Percentiles rank a stretch among this genome's conserved stretches.
phyloP scores from a whole-genome alignment of 2,113 vertebrate species.

The Eonycteris spelaea region DNA sequence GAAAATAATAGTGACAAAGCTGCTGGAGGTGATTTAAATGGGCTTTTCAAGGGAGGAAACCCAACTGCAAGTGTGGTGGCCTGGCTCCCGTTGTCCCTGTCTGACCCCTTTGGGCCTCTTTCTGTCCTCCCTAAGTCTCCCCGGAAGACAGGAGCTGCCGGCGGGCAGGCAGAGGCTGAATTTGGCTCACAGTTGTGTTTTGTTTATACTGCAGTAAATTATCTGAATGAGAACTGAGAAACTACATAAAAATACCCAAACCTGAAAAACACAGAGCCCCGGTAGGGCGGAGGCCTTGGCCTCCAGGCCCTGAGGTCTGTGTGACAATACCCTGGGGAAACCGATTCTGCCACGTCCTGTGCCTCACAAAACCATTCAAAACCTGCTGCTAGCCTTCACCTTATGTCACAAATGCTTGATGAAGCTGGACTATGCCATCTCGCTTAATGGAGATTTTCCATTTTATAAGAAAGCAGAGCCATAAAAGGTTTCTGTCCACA shows the following conservation, averaged over 20 bases:
- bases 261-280: not conserved
- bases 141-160: not conserved
- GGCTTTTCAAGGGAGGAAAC: not conserved
- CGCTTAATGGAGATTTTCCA: not conserved
- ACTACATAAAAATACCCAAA: not conserved
- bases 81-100: too few relatives aligned
- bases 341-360: not conserved
- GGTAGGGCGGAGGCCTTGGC: too few relatives aligned
- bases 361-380: not conserved
- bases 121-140: not conserved
- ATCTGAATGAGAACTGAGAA: not conserved
- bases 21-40: not conserved
- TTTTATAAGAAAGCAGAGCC: not conserved
- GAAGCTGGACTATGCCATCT: not conserved
- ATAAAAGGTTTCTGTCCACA: not conserved
- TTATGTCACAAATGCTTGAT: not conserved
- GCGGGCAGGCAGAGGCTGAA: not conserved
- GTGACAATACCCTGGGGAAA: not conserved
- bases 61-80: not conserved
- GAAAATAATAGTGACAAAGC: not conserved
- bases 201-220: not conserved
- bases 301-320: not conserved
- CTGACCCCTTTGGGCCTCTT: not conserved
- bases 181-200: not conserved
- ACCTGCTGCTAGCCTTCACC: not conserved